phyloP scores from a whole-genome alignment of 2,113 vertebrate species.

The Colaptes auratus region DNA sequence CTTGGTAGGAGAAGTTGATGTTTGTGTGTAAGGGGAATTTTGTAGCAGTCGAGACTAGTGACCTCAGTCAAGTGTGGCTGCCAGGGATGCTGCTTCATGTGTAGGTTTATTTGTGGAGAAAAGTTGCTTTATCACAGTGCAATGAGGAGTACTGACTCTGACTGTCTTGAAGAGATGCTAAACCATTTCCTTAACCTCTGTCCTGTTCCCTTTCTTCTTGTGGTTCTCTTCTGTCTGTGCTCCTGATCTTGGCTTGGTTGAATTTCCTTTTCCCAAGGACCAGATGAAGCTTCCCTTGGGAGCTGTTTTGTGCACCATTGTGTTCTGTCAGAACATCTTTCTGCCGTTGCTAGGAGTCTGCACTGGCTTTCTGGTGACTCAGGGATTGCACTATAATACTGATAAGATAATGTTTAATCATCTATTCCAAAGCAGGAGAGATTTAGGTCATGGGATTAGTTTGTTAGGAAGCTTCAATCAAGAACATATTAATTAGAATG shows the following conservation, averaged over 20 bases:
- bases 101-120: background rate
- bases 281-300: background rate
- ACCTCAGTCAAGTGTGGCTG: background rate
- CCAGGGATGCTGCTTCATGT: background rate
- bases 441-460: constrained; percentile 66
- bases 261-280: background rate
- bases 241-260: background rate
- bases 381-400: background rate
- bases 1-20: background rate
- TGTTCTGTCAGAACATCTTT: background rate
- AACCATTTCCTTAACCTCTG: background rate
- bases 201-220: background rate
- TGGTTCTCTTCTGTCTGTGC: background rate
- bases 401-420: constrained; percentile 62
- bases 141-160: background rate
- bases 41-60: background rate
- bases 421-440: constrained; percentile 45
- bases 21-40: background rate
- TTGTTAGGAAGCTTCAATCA: constrained; percentile 57
- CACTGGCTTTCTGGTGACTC: constrained; percentile 12
- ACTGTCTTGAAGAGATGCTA: background rate
- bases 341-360: background rate
- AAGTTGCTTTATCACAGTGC: background rate
- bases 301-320: background rate
- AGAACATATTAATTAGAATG: constrained; percentile 39